Base-by-base conservation (phyloP, 2,888 invertebrate species). In the Zygogramma bicolorata region DNA sequence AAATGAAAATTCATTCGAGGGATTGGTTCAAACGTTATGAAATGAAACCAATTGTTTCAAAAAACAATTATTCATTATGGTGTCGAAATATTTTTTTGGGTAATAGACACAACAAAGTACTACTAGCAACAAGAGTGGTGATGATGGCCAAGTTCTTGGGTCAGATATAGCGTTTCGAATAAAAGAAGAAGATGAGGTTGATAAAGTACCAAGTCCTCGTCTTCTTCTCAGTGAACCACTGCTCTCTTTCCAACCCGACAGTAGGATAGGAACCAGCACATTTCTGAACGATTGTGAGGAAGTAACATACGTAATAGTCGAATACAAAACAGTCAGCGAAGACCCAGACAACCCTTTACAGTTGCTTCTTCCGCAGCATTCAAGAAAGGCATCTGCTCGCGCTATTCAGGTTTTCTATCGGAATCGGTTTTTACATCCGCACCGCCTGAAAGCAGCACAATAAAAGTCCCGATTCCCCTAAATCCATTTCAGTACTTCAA, bases 1-100 rank as follows among this genome's bases (percentile, higher is more conserved):
- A 82, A 82, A 82, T 81, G 80, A 82, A 81, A 83, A 82, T 83
- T 81, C 81, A 81, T 83, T 79, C 71, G 53, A 67, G 80, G 83
- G 83, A 80, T 82, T 77, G 83, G 83, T 80, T 76, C n/a, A 61
- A 65, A 70, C 70, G 74, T 81, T 80, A 79, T 65, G 79, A 80
- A 80, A 81, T 80, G 74, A 73, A 74, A 74, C 65, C 74, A 71
- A 74, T 77, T 77, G 75, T 77, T 77, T 73, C 65, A 66, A 57
- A 61, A 69, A 20, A 73, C 69, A 66, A 73, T 73, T 73, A 63
- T 66, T 73, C 61, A 65, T 69, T 61, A 66, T 31, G 3, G 27
- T 46, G 31, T 29, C 15, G 3, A 20, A 46, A 25, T 25, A 20
- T 10, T 53, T 25, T n/a, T 53, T 53, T 27, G 53, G 53, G n/a